These are phyloP conservation scores for Aphodius sticticus DNA, from an alignment of 2,888 invertebrate genomes.

Conservation along the genomic window DNA sequence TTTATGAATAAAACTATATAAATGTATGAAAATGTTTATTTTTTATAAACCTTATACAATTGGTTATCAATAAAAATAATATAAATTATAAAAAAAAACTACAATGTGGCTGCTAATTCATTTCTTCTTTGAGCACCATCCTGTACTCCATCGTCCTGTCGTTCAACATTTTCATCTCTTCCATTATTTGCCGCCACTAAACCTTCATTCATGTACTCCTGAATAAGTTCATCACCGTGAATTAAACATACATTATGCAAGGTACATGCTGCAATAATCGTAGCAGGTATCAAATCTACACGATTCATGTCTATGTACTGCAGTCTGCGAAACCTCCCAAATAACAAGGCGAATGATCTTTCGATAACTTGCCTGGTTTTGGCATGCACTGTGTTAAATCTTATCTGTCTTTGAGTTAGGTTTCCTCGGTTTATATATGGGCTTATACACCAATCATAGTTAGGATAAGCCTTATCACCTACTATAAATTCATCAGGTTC, in stretches of 20 bases:
- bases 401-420: slow-evolving; percentile 9
- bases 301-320: slow-evolving; percentile 31
- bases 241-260: slow-evolving; percentile 31
- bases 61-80: too few relatives aligned
- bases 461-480: too few relatives aligned
- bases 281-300: slow-evolving; percentile 21
- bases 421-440: slow-evolving; percentile 27
- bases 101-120: too few relatives aligned
- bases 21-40: too few relatives aligned
- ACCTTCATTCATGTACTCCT: slow-evolving; percentile 8
- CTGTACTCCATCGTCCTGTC: too few relatives aligned
- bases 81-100: too few relatives aligned
- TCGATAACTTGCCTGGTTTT: slow-evolving; percentile 27
- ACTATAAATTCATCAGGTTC: too few relatives aligned
- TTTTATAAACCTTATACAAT: too few relatives aligned
- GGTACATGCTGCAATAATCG: slow-evolving; percentile 28
- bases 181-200: background rate
- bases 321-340: slow-evolving; percentile 8
- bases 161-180: background rate
- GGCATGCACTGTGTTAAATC: slow-evolving; percentile 24
- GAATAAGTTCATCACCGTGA: background rate
- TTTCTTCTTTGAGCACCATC: too few relatives aligned
- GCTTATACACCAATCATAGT: slow-evolving; percentile 27
- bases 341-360: slow-evolving; percentile 21
- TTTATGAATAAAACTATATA: too few relatives aligned